Percentiles rank a stretch among this genome's conserved stretches.
These are phyloP conservation scores for Falcunculus frontatus DNA, from an alignment of 2,113 vertebrate genomes.

Conservation along the genomic window DNA sequence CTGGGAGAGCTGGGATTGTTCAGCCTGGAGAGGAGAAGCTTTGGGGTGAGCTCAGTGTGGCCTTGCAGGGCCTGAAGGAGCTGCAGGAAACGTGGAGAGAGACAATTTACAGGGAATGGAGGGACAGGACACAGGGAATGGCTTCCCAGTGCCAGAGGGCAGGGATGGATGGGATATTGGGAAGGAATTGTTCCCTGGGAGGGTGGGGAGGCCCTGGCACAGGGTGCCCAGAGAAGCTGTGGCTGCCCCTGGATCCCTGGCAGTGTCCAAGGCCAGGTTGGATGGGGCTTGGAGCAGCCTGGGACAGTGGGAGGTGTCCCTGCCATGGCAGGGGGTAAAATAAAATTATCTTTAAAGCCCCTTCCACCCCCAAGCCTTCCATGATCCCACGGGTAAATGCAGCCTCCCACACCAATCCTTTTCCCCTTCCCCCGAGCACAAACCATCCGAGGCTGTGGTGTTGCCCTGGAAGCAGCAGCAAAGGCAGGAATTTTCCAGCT, in stretches of 20 bases:
- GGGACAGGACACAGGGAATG: no score
- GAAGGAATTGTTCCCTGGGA: neutral
- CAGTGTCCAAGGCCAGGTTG: neutral
- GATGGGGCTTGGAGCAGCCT: neutral
- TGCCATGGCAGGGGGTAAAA: neutral
- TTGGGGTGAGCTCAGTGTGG: no score
- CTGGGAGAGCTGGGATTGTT: neutral
- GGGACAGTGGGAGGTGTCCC: neutral
- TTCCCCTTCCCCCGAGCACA: neutral
- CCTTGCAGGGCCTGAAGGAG: no score
- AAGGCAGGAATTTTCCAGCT: neutral
- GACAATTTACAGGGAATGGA: no score
- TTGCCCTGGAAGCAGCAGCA: neutral
- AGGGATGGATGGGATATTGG: neutral
- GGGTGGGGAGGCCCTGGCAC: no score
- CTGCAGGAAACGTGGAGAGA: no score
- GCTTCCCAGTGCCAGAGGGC: no score
- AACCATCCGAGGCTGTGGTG: neutral
- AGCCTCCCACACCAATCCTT: neutral
- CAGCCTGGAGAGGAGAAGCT: no score
- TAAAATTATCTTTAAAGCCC: neutral
- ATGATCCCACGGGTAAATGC: accelerated
- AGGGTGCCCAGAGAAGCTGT: neutral
- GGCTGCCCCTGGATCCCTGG: neutral
- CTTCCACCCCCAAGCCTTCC: neutral